A percentile compares a stretch with the other conserved stretches of the same genome.
Conservation (phyloP, 2,888 invertebrate species). For the Proisotoma minuta region DNA sequence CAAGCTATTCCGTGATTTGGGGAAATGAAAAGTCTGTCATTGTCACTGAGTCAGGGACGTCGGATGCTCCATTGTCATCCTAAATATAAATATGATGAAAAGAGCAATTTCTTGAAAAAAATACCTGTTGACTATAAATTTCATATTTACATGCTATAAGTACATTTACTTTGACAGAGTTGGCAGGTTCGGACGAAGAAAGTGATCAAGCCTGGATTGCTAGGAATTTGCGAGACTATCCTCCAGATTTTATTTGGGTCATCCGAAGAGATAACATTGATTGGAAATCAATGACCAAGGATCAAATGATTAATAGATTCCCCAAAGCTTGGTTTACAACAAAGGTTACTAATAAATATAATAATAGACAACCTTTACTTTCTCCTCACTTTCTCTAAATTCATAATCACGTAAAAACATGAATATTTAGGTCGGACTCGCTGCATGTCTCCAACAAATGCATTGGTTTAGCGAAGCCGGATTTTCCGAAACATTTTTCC, state of each 20-base stretch:
- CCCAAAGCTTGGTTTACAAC: constrained; percentile 84
- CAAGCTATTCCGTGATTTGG: too few species aligned
- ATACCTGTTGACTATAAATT: too few species aligned
- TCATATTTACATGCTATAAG: too few species aligned
- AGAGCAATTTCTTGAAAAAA: too few species aligned
- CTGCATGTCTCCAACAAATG: constrained; percentile 70
- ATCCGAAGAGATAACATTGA: constrained; percentile 76
- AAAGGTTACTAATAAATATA: constrained; percentile 61
- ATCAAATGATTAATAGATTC: constrained; percentile 73
- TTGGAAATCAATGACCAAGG: constrained; percentile 61
- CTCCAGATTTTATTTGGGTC: constrained; percentile 86
- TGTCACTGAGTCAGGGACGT: too few species aligned
- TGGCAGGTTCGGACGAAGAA: constrained; percentile 41
- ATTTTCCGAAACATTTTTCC: constrained; percentile 73
- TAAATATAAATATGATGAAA: too few species aligned
- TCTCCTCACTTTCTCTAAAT: too few species aligned
- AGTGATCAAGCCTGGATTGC: constrained; percentile 52
- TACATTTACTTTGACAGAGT: too few species aligned
- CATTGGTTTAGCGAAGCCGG: constrained; percentile 81
- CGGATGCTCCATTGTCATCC: too few species aligned
- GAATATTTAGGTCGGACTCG: constrained; percentile 60
- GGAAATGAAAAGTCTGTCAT: too few species aligned
- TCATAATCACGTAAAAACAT: too few species aligned
- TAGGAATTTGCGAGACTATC: constrained; percentile 70
- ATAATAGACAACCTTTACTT: neutral